Percentiles rank a stretch among this genome's conserved stretches.
Evolutionary conservation across 2,888 invertebrate species (phyloP).

Genomic region (Mantis religiosa): DNA sequence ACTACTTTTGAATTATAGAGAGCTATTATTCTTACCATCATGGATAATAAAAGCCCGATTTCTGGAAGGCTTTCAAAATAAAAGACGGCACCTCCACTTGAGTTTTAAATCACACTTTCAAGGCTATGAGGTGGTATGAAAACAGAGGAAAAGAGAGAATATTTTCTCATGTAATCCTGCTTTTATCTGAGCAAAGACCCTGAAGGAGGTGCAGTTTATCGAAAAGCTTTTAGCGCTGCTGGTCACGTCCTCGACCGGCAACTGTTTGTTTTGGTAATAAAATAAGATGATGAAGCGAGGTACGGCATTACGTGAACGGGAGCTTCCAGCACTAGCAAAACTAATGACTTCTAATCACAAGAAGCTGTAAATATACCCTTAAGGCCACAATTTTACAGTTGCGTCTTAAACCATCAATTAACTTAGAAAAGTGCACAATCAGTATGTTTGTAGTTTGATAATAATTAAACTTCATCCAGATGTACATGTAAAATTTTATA

Average conservation of each 20-base stretch:
- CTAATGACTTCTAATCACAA: neutral
- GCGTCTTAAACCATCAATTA: no score
- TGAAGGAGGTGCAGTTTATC: neutral
- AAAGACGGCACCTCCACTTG: neutral
- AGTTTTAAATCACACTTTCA: neutral
- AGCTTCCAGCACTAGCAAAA: neutral
- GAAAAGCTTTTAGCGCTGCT: neutral
- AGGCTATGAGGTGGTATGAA: neutral
- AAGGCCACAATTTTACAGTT: no score
- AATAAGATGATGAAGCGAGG: neutral
- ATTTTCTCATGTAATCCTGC: neutral
- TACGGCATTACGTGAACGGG: neutral
- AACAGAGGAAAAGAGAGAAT: neutral
- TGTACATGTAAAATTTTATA: no score
- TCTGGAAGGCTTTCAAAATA: no score
- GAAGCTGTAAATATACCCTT: neutral
- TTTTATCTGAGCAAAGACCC: neutral
- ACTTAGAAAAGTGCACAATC: no score
- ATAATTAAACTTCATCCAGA: no score
- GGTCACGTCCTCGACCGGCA: neutral
- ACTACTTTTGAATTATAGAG: no score
- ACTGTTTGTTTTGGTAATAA: neutral
- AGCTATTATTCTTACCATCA: no score
- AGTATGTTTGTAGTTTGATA: no score
- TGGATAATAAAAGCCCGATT: no score